Evolutionary conservation across 1,140 invertebrate genomes (phyloP).

Genomic region (Ditylenchus dipsaci): DNA sequence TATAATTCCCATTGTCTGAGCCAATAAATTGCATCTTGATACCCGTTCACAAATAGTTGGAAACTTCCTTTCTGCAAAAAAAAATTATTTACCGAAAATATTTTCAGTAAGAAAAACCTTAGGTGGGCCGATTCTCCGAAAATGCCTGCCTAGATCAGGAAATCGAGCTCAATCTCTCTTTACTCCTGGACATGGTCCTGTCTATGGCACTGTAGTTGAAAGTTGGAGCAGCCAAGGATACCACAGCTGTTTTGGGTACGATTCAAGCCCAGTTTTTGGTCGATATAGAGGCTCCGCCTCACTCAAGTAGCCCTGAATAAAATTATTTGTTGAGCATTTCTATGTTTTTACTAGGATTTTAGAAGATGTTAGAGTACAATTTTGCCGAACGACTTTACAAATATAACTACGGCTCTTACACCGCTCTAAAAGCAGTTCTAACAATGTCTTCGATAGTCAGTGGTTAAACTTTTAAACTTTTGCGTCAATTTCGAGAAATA

Average conservation of each 20-base stretch:
- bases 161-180: constrained; percentile 88
- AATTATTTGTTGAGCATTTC: background rate
- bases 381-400: too few species aligned
- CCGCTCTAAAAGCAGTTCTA: too few species aligned
- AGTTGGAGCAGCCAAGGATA: constrained; percentile 89
- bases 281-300: constrained; percentile 95
- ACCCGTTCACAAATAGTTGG: constrained; percentile 91
- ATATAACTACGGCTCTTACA: too few species aligned
- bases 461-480: too few species aligned
- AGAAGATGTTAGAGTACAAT: too few species aligned
- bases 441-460: too few species aligned
- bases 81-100: background rate
- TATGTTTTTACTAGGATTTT: too few species aligned
- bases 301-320: constrained; percentile 78
- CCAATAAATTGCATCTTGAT: constrained; percentile 96
- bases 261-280: constrained; percentile 85
- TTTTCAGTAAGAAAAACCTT: constrained; percentile 68
- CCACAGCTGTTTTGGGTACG: constrained; percentile 81
- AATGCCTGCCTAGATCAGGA: constrained; percentile 80
- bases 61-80: constrained; percentile 78
- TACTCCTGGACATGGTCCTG: constrained; percentile 86
- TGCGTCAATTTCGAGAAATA: too few species aligned
- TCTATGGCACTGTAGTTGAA: constrained; percentile 96
- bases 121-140: constrained; percentile 89
- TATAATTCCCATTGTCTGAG: constrained; percentile 79